These are phyloP conservation scores for Hypolimnas misippus DNA, from an alignment of 2,888 invertebrate species.

Conservation along the genomic window DNA sequence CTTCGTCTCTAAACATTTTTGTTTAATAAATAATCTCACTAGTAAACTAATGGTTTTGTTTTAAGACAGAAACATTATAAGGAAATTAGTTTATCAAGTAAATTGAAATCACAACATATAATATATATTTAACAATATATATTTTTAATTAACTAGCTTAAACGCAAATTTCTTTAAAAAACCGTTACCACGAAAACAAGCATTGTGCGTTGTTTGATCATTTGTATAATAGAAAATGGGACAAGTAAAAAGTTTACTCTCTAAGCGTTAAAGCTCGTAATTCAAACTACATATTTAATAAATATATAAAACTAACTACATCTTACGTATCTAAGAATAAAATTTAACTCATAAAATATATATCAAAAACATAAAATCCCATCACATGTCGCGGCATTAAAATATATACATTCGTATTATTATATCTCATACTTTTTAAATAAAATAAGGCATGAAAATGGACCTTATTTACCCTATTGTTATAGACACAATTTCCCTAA, in stretches of 20 bases:
- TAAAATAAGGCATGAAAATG: constrained; percentile 32
- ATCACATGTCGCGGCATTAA: neutral
- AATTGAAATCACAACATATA: no score
- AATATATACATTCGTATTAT: constrained; percentile 10
- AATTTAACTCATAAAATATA: constrained; percentile 5
- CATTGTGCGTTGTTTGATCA: neutral
- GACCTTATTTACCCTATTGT: constrained; percentile 28
- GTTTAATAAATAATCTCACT: no score
- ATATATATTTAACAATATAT: no score
- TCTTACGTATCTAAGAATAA: neutral
- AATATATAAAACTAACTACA: no score
- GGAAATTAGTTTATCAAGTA: no score
- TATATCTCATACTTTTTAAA: constrained; percentile 11
- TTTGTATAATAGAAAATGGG: neutral
- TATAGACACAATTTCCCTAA: no score
- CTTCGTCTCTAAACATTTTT: no score
- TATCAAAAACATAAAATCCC: constrained; percentile 1
- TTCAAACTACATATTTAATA: no score
- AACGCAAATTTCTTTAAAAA: neutral
- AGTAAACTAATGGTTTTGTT: no score
- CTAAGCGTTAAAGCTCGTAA: neutral
- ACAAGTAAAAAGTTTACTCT: neutral
- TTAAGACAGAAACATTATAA: no score
- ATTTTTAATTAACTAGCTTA: no score
- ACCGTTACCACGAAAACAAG: neutral